These are phyloP conservation scores for Promerops cafer DNA, from an alignment of 2,113 vertebrate species.

Conservation along the genomic window DNA sequence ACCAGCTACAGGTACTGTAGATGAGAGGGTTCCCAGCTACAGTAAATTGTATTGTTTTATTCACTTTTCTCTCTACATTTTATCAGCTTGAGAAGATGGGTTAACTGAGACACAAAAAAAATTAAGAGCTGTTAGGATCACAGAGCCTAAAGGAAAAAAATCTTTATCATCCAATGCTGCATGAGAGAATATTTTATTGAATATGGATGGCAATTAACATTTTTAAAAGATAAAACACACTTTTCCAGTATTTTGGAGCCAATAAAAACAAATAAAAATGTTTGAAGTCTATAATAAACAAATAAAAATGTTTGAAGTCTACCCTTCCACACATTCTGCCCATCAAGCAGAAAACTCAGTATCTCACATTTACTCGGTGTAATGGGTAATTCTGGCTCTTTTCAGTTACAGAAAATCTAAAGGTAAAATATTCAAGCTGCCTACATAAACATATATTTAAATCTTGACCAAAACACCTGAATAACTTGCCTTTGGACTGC, in stretches of 20 bases:
- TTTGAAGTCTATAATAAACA: neutral
- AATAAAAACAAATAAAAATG: neutral
- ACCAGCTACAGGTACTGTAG: neutral
- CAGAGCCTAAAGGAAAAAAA: neutral
- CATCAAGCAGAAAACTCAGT: neutral
- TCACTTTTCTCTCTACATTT: neutral
- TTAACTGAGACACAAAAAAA: neutral
- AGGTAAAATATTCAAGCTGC: slow-evolving; percentile 27
- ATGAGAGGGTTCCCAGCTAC: neutral
- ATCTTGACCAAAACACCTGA: neutral
- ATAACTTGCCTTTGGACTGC: neutral
- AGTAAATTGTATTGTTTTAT: neutral
- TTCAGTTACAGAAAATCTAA: slow-evolving; percentile 73
- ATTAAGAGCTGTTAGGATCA: neutral
- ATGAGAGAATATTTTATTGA: neutral
- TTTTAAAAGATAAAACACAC: neutral
- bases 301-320: neutral
- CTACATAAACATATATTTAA: neutral
- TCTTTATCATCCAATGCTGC: neutral
- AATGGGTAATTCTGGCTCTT: neutral
- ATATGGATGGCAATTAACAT: neutral
- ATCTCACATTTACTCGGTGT: neutral
- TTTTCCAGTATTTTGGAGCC: neutral
- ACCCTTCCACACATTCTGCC: neutral
- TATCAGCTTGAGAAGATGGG: neutral